Evolutionary conservation across 2,888 invertebrate species (phyloP).

Genomic region (Pardosa pseudoannulata): DNA sequence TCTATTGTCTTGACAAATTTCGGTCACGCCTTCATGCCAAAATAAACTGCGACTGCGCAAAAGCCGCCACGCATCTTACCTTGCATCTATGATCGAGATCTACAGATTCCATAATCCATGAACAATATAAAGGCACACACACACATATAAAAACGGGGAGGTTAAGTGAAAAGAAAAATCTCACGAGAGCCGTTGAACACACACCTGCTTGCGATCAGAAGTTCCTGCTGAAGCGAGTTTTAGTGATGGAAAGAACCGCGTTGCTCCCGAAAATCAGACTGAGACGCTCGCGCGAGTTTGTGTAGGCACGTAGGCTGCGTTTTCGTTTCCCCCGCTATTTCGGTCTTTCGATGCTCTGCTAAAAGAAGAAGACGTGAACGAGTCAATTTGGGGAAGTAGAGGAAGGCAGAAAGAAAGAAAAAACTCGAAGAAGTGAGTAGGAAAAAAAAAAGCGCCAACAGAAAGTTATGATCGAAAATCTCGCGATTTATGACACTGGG

Average conservation of each 20-base stretch:
- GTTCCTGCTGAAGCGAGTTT: not conserved
- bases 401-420: too few species aligned
- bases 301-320: not conserved
- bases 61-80: not conserved
- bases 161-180: not conserved
- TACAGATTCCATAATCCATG: conserved; percentile 2
- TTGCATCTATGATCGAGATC: not conserved
- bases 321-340: not conserved
- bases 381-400: not conserved
- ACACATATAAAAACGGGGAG: not conserved
- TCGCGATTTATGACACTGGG: not conserved
- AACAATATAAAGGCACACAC: not conserved
- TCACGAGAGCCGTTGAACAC: not conserved
- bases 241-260: not conserved
- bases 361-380: conserved; percentile 1
- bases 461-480: conserved; percentile 9
- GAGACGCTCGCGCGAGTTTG: not conserved
- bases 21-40: not conserved
- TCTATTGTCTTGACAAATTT: not conserved
- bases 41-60: not conserved
- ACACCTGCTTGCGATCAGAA: not conserved
- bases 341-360: not conserved
- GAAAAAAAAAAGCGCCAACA: not conserved
- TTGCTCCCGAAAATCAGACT: not conserved
- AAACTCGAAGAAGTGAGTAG: too few species aligned